phyloP scores from a whole-genome alignment of 2,888 invertebrate species.

The Euphydryas editha region DNA sequence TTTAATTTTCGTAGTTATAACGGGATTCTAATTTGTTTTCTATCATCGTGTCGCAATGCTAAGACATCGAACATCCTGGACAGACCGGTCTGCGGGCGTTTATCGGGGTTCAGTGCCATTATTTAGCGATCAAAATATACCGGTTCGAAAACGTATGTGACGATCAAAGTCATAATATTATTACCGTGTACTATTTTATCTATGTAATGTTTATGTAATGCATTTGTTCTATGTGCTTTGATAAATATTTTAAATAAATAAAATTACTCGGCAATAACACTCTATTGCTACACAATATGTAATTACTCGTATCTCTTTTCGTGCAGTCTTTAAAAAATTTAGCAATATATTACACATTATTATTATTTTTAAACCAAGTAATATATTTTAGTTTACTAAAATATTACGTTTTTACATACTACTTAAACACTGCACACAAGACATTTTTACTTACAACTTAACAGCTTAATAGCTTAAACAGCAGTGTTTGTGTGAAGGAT shows the following conservation, averaged over 20 bases:
- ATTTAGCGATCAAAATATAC: constrained; percentile 42
- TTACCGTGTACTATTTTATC: constrained; percentile 7
- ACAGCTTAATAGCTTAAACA: no score
- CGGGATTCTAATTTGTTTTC: constrained; percentile 35
- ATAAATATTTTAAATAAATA: background rate
- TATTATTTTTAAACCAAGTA: no score
- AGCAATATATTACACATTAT: no score
- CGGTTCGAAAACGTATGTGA: constrained; percentile 37
- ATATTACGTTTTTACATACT: no score
- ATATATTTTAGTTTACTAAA: no score
- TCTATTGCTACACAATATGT: no score
- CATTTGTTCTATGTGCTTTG: background rate
- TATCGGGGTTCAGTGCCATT: constrained; percentile 41
- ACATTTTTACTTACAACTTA: no score
- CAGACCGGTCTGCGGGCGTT: constrained; percentile 38
- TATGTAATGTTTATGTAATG: constrained; percentile 1
- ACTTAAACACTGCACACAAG: no score
- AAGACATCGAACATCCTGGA: constrained; percentile 39
- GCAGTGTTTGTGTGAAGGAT: no score
- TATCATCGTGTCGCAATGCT: constrained; percentile 28
- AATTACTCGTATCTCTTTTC: no score
- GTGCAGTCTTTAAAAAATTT: no score
- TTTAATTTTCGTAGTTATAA: constrained; percentile 28
- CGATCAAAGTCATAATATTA: constrained; percentile 29
- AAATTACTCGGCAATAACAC: no score